These are phyloP conservation scores for Sceliomorpha sp. DNA, from an alignment of 2,888 invertebrate genomes.

Conservation along the genomic window DNA sequence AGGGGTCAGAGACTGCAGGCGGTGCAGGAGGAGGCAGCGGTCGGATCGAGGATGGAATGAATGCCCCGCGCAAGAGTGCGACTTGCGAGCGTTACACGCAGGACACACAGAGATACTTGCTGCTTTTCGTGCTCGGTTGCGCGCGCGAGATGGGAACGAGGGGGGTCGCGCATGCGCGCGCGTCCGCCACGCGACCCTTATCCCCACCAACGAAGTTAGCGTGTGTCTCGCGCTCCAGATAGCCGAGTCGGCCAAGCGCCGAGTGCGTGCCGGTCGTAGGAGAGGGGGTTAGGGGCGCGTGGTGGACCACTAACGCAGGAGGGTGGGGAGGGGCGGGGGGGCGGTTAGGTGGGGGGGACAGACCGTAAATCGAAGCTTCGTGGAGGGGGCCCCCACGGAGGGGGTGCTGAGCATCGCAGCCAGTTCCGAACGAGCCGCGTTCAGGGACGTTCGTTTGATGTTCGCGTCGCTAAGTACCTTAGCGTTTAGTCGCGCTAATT, in stretches of 20 bases:
- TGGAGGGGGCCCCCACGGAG: slow-evolving; percentile 59
- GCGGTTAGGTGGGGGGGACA: no score
- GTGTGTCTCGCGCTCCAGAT: slow-evolving; percentile 76
- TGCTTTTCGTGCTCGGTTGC: slow-evolving; percentile 37
- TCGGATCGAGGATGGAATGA: slow-evolving; percentile 37
- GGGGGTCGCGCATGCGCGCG: slow-evolving; percentile 36
- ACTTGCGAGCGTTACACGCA: slow-evolving; percentile 30
- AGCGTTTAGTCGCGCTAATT: no score
- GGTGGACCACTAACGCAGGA: slow-evolving; percentile 60
- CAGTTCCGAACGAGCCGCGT: slow-evolving; percentile 76
- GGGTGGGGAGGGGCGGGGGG: no score
- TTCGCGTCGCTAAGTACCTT: no score
- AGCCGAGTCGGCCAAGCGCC: slow-evolving; percentile 60
- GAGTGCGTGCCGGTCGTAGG: slow-evolving; percentile 68
- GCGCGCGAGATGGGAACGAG: slow-evolving; percentile 35
- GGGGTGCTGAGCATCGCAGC: slow-evolving; percentile 64
- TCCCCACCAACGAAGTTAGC: slow-evolving; percentile 69
- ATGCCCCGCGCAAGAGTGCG: slow-evolving; percentile 21
- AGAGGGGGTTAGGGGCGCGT: slow-evolving; percentile 74
- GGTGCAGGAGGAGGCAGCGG: slow-evolving; percentile 41
- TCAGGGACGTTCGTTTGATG: slow-evolving; percentile 63
- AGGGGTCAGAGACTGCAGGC: slow-evolving; percentile 43
- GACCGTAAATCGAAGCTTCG: slow-evolving; percentile 48
- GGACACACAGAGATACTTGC: slow-evolving; percentile 37
- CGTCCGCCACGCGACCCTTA: slow-evolving; percentile 76